These are phyloP conservation scores for Epistrophe grossulariae DNA, from an alignment of 2,888 invertebrate genomes.

Conservation along the genomic window DNA sequence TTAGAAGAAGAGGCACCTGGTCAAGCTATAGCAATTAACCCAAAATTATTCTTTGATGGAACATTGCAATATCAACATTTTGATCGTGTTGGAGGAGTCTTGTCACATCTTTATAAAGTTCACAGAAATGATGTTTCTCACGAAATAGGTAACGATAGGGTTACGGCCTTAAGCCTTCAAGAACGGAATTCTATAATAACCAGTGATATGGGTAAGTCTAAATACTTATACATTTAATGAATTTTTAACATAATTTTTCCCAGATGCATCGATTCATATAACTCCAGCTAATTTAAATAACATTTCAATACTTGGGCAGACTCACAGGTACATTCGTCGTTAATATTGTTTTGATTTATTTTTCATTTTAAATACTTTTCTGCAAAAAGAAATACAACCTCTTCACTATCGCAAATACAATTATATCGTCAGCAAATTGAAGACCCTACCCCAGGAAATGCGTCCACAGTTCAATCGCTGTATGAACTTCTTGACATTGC, in stretches of 20 bases:
- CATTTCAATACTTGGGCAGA: conserved; percentile 80
- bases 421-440: conserved; percentile 35
- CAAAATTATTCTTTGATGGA: conserved; percentile 82
- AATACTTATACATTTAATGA: not conserved
- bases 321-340: conserved; percentile 78
- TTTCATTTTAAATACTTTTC: conserved; percentile 2
- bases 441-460: conserved; percentile 79
- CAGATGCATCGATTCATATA: conserved; percentile 81
- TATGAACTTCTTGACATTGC: conserved; percentile 82
- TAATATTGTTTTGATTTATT: not conserved
- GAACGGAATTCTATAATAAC: conserved; percentile 78
- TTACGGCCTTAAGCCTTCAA: conserved; percentile 79
- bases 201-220: conserved; percentile 79
- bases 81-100: conserved; percentile 83
- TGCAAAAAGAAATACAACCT: conserved; percentile 22
- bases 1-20: conserved; percentile 78
- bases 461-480: conserved; percentile 79
- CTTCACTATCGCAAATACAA: conserved; percentile 78
- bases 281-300: conserved; percentile 81
- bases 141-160: conserved; percentile 80
- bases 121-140: conserved; percentile 81
- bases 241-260: not conserved
- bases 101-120: conserved; percentile 83
- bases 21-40: conserved; percentile 78
- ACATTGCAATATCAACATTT: conserved; percentile 82